Evolutionary conservation across 2,888 invertebrate species (phyloP).

Genomic region (Yponomeuta malinellus): DNA sequence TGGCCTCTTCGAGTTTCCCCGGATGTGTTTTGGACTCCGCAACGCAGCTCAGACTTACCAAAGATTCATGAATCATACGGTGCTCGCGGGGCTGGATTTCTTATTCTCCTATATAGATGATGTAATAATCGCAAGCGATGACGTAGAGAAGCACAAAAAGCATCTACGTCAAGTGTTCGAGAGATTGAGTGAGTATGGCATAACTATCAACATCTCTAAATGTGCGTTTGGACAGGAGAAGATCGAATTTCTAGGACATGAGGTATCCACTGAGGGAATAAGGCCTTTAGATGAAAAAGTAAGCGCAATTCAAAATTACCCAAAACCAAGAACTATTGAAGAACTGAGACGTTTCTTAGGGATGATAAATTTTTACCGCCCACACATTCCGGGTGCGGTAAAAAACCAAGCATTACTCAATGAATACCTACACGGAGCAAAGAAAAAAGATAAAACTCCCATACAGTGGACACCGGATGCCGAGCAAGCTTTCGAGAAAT

Average conservation of each 20-base stretch:
- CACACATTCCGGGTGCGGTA: slow-evolving; percentile 32
- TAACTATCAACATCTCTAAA: slow-evolving; percentile 23
- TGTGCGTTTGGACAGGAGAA: slow-evolving; percentile 20
- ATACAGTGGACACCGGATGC: too few species aligned
- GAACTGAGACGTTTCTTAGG: slow-evolving; percentile 26
- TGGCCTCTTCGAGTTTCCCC: slow-evolving; percentile 33
- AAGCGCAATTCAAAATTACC: slow-evolving; percentile 20
- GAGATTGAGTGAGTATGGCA: slow-evolving; percentile 21
- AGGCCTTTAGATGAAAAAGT: slow-evolving; percentile 20
- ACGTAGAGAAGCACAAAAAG: slow-evolving; percentile 17
- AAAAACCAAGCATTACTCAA: slow-evolving; percentile 29
- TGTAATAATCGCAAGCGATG: slow-evolving; percentile 27
- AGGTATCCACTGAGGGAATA: slow-evolving; percentile 19
- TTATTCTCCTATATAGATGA: slow-evolving; percentile 32
- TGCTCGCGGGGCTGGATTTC: slow-evolving; percentile 26
- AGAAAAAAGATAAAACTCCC: slow-evolving; percentile 23
- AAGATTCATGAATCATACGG: slow-evolving; percentile 28
- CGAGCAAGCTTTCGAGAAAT: slow-evolving; percentile 21
- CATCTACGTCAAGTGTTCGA: slow-evolving; percentile 23
- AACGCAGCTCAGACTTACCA: slow-evolving; percentile 38
- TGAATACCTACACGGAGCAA: slow-evolving; percentile 21
- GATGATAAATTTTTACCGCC: slow-evolving; percentile 37
- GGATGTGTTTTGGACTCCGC: slow-evolving; percentile 34
- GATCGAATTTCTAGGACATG: slow-evolving; percentile 23
- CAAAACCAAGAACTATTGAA: slow-evolving; percentile 16